phyloP scores from a whole-genome alignment of 2,888 invertebrate genomes.

The Drosophila paracracens region DNA sequence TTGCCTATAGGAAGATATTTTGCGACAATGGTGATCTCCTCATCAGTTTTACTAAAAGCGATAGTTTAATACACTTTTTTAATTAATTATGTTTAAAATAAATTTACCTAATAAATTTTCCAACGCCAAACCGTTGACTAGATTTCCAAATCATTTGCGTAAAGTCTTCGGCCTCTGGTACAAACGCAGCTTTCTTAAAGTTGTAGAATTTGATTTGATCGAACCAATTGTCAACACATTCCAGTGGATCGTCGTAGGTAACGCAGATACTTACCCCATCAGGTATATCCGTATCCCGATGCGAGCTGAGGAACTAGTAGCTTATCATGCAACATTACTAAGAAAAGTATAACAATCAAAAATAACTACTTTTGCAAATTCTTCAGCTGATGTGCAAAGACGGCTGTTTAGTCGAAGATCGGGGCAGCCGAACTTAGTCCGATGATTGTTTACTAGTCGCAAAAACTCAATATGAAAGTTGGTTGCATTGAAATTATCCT shows the following conservation, averaged over 20 bases:
- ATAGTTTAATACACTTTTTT: neutral
- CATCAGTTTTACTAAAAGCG: neutral
- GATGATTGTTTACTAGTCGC: neutral
- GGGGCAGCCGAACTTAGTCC: neutral
- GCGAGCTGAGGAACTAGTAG: neutral
- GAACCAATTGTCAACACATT: neutral
- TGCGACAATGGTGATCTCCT: neutral
- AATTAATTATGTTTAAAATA: neutral
- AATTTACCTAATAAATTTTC: neutral
- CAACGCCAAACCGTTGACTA: neutral
- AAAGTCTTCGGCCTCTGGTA: neutral
- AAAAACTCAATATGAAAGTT: neutral
- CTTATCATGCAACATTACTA: neutral
- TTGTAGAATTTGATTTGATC: neutral
- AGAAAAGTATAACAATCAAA: neutral
- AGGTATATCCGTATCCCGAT: neutral
- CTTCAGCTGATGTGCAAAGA: neutral
- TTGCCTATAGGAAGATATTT: constrained; percentile 5
- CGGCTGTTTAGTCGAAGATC: neutral
- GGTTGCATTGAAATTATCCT: neutral
- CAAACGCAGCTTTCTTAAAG: neutral
- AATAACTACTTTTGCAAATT: neutral
- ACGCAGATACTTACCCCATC: constrained; percentile 1
- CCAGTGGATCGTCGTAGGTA: neutral
- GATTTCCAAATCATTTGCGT: constrained; percentile 11